Percentiles rank a stretch among this genome's conserved stretches.
phyloP scores from a whole-genome alignment of 64 coral and sea anemone genomes.

The Porites australiensis region DNA sequence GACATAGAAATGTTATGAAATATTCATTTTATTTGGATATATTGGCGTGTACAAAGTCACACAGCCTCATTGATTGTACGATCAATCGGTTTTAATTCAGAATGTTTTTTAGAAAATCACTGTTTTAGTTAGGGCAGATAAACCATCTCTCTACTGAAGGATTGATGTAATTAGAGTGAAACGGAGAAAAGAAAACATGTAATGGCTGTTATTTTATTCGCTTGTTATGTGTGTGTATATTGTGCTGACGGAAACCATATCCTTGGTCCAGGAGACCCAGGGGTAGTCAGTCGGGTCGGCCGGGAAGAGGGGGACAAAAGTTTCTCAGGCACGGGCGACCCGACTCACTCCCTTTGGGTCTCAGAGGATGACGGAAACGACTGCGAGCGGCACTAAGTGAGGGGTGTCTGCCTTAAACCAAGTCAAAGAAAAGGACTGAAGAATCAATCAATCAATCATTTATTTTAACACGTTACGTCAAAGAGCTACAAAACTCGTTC shows the following conservation, averaged over 20 bases:
- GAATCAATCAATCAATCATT: no score
- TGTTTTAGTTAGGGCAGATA: background rate
- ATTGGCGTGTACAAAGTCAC: background rate
- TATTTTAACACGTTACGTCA: no score
- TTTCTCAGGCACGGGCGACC: no score
- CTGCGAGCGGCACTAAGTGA: no score
- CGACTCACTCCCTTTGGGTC: no score
- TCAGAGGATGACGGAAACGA: no score
- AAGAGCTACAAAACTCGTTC: no score
- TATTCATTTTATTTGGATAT: constrained; percentile 59
- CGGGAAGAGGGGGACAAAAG: no score
- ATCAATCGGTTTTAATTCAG: constrained; percentile 21
- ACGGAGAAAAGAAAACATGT: background rate
- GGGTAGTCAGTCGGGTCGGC: no score
- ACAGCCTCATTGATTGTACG: constrained; percentile 34
- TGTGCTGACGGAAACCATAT: background rate
- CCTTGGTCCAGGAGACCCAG: no score
- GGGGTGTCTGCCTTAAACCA: no score
- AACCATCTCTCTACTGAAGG: background rate
- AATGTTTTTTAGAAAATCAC: constrained; percentile 4
- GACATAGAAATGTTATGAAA: background rate
- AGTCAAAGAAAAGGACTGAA: no score
- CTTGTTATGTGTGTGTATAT: background rate
- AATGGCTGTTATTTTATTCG: background rate
- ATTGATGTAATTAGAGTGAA: constrained; percentile 16